Evolutionary conservation across 2,113 vertebrate species (phyloP).

Genomic region (Oncorhynchus tshawytscha): DNA sequence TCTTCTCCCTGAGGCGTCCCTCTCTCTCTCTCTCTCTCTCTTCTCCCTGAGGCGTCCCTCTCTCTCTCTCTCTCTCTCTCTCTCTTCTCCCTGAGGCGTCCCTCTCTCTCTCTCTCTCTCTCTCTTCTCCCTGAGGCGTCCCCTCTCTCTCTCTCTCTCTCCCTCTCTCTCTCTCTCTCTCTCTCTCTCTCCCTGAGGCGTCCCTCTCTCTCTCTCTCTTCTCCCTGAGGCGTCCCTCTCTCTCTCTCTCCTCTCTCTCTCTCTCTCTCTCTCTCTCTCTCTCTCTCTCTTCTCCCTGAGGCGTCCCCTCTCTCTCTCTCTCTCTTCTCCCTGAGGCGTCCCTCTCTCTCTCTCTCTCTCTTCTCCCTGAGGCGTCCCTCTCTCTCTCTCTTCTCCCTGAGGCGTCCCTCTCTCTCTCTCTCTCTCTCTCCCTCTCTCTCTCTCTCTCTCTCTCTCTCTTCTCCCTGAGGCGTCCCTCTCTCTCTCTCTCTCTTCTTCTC

Average conservation of each 20-base stretch:
- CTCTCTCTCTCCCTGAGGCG: constrained; percentile 53
- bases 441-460: constrained; percentile 45
- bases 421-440: constrained; percentile 44
- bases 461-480: constrained; percentile 49
- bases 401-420: constrained; percentile 40
- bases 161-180: no score
- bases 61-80: no score
- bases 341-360: constrained; percentile 26
- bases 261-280: constrained; percentile 32
- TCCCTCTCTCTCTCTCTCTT: constrained; percentile 42
- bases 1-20: constrained; percentile 56
- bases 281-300: constrained; percentile 49
- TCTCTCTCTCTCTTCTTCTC: constrained; percentile 42
- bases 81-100: constrained; percentile 55
- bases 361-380: constrained; percentile 54
- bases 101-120: constrained; percentile 17
- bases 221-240: constrained; percentile 49
- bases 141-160: no score
- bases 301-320: constrained; percentile 40
- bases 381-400: constrained; percentile 46
- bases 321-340: constrained; percentile 55
- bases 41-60: constrained; percentile 54
- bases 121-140: constrained; percentile 55
- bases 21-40: constrained; percentile 21
- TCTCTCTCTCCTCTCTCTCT: no score